These are phyloP conservation scores for Aleiodes testaceus DNA, from an alignment of 2,888 invertebrate genomes.

Conservation along the genomic window DNA sequence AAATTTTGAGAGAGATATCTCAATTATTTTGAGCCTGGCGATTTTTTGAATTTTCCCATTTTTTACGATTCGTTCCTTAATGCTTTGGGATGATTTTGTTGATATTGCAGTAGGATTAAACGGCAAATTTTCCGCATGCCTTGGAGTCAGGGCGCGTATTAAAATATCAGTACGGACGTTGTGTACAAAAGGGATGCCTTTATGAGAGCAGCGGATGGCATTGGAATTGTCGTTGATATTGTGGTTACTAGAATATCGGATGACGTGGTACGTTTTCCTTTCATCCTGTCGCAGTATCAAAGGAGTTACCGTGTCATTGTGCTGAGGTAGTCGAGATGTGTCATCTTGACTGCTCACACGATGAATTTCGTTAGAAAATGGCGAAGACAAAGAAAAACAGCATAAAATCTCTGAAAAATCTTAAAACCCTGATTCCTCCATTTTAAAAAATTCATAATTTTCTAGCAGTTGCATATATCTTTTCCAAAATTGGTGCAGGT, in stretches of 20 bases:
- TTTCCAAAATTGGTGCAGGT: too few species aligned
- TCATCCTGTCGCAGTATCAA: conserved; percentile 51
- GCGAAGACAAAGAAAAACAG: background rate
- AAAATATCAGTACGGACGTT: conserved; percentile 42
- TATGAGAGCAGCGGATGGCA: background rate
- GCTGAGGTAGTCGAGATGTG: conserved; percentile 38
- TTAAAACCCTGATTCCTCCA: too few species aligned
- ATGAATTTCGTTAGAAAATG: background rate
- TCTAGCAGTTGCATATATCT: too few species aligned
- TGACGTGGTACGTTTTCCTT: conserved; percentile 57
- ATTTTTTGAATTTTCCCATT: too few species aligned
- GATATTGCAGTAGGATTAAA: conserved; percentile 33
- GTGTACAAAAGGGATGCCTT: background rate
- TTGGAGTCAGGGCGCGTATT: conserved; percentile 41
- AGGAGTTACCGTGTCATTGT: conserved; percentile 60
- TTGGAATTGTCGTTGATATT: conserved; percentile 40
- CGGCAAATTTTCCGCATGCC: conserved; percentile 53
- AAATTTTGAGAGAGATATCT: too few species aligned
- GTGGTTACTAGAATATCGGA: conserved; percentile 50
- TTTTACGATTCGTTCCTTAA: too few species aligned
- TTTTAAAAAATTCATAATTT: too few species aligned
- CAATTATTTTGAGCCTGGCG: too few species aligned
- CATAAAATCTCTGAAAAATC: too few species aligned
- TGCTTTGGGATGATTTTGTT: too few species aligned
- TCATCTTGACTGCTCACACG: conserved; percentile 37